Conservation (phyloP, 2,113 vertebrate species). For the Eudyptes chrysolophus region DNA sequence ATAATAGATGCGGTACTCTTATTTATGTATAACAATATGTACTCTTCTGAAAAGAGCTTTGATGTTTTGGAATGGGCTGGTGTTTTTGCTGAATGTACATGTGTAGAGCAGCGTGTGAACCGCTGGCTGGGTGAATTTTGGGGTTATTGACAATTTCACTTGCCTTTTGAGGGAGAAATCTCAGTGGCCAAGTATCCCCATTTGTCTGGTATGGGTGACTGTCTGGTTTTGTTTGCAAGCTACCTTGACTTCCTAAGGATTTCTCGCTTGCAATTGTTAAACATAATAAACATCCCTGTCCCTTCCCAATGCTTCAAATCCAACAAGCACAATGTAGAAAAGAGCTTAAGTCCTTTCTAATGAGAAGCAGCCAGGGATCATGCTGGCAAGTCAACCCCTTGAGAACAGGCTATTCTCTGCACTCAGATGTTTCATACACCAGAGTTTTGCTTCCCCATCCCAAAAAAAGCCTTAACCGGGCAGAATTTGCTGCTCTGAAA, state of each 20-base stretch:
- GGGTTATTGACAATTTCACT: neutral
- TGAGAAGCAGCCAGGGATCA: neutral
- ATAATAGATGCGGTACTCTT: neutral
- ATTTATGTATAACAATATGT: neutral
- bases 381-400: neutral
- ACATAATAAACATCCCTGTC: neutral
- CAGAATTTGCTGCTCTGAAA: neutral
- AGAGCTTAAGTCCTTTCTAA: neutral
- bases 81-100: neutral
- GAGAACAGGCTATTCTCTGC: conserved; percentile 14
- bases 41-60: neutral
- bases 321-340: neutral
- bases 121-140: neutral
- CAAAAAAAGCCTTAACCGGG: neutral
- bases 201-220: neutral
- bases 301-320: neutral
- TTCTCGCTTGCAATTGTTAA: neutral
- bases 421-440: neutral
- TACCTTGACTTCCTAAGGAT: neutral
- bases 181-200: neutral
- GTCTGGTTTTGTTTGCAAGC: neutral
- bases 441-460: neutral
- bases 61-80: neutral
- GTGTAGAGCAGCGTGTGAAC: rapidly evolving
- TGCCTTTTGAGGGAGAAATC: neutral